phyloP scores from a whole-genome alignment of 2,113 vertebrate species.

The Tychaedon coryphoeus region DNA sequence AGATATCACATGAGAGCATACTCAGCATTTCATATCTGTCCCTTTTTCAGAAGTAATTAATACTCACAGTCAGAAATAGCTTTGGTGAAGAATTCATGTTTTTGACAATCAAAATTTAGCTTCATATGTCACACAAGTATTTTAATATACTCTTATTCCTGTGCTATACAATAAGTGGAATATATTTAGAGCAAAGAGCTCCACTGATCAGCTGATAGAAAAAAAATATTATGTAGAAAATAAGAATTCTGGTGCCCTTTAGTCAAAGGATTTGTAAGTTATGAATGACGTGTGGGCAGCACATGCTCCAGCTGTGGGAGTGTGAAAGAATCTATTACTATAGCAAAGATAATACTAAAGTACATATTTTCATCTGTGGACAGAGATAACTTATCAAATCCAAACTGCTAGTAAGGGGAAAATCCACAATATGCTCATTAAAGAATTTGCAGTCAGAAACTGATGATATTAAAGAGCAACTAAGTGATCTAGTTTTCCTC shows the following conservation, averaged over 20 bases:
- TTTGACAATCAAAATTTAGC: background rate
- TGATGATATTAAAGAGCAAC: background rate
- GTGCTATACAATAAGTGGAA: background rate
- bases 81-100: background rate
- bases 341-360: background rate
- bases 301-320: background rate
- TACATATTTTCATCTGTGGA: background rate
- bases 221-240: background rate
- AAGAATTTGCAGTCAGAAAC: background rate
- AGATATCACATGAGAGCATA: background rate
- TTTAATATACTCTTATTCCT: background rate
- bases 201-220: background rate
- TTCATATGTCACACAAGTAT: background rate
- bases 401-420: background rate
- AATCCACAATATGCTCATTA: background rate
- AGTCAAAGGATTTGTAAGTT: background rate
- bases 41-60: background rate
- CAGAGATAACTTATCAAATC: background rate
- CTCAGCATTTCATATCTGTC: background rate
- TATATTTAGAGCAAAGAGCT: background rate
- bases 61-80: background rate
- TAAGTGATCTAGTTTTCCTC: background rate
- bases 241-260: background rate
- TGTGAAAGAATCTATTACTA: background rate
- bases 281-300: background rate